Evolutionary conservation across 2,113 vertebrate genomes (phyloP).

Genomic region (Bungarus multicinctus): DNA sequence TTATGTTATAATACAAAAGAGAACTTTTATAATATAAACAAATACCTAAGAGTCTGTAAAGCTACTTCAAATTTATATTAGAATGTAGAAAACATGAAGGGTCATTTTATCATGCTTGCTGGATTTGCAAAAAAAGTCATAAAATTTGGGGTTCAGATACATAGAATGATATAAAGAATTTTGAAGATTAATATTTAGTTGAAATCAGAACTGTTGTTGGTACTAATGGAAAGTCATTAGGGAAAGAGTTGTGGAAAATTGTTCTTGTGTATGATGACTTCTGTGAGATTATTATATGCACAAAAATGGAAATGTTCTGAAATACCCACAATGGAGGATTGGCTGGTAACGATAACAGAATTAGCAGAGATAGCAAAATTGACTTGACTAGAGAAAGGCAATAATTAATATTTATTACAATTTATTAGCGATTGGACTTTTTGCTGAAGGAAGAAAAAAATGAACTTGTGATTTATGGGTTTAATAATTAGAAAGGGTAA

Average conservation of each 20-base stretch:
- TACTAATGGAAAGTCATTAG: not conserved
- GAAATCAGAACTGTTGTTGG: not conserved
- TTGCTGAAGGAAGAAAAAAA: not conserved
- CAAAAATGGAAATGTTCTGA: not conserved
- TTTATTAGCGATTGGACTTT: not conserved
- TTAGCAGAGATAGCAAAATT: not conserved
- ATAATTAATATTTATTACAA: not conserved
- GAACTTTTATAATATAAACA: not conserved
- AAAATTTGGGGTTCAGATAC: not conserved
- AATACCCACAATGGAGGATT: not conserved
- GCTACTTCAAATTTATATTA: not conserved
- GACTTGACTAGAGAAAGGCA: not conserved
- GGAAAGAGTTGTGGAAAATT: not conserved
- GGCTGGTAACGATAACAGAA: not conserved
- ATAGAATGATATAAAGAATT: not conserved
- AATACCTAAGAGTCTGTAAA: not conserved
- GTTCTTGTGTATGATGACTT: not conserved
- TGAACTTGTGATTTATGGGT: not conserved
- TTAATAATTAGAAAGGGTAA: not conserved
- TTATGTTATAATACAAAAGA: not conserved
- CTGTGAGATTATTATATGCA: not conserved
- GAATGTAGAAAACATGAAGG: not conserved
- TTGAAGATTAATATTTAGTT: not conserved
- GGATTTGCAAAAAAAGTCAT: not conserved
- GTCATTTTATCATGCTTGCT: not conserved